Percentiles rank a stretch among this genome's conserved stretches.
Evolutionary conservation across 1,140 invertebrate species (phyloP).

Genomic region (Musca vetustissima): DNA sequence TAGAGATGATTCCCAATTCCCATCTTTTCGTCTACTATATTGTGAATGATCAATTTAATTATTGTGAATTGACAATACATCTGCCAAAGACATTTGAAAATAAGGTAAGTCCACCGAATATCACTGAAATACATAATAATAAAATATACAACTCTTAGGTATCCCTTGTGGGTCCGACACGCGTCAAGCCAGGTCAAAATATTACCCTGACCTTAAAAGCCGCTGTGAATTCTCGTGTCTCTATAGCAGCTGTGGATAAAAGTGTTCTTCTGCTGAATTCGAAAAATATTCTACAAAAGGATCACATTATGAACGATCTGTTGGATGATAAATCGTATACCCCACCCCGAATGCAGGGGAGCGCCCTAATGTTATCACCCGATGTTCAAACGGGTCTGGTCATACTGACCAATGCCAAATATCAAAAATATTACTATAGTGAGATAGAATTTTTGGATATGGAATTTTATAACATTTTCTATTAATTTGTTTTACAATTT

Average conservation of each 20-base stretch:
- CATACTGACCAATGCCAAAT: not conserved
- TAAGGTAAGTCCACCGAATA: not conserved
- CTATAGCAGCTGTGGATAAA: not conserved
- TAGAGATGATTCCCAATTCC: not conserved
- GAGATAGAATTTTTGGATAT: not conserved
- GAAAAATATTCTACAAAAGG: not conserved
- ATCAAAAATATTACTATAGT: not conserved
- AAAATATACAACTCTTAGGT: not conserved
- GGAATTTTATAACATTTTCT: not conserved
- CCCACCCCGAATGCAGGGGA: not conserved
- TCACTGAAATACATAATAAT: not conserved
- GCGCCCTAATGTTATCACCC: not conserved
- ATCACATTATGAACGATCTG: not conserved
- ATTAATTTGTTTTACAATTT: not conserved
- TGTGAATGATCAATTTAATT: not conserved
- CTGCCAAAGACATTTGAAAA: not conserved
- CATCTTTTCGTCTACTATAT: not conserved
- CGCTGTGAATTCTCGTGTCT: not conserved
- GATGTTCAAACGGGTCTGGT: conserved; percentile 4
- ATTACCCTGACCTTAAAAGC: conserved; percentile 8
- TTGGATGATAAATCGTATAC: not conserved
- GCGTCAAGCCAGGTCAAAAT: not conserved
- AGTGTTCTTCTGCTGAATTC: not conserved
- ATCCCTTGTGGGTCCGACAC: not conserved
- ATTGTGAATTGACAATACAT: not conserved